Percentiles rank a stretch among this genome's conserved stretches.
Conservation (phyloP, 1,140 invertebrate species). For the Brachionus rotundiformis region DNA sequence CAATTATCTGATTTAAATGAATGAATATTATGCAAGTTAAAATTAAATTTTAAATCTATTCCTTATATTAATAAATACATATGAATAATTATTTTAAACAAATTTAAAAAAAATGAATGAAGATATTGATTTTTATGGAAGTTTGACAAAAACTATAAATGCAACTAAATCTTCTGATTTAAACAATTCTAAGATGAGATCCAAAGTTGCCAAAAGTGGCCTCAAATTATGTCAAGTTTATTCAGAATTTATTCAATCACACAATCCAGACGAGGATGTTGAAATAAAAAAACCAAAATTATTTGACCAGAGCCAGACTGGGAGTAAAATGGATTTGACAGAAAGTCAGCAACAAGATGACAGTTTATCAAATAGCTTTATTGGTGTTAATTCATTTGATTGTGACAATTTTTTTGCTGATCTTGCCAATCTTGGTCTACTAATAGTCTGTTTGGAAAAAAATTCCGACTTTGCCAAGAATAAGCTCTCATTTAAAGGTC, state of each 20-base stretch:
- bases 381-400: constrained; percentile 17
- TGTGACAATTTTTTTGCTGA: neutral
- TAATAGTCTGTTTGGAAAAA: neutral
- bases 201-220: neutral
- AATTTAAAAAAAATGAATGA: constrained; percentile 15
- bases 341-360: neutral
- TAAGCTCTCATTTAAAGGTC: constrained; percentile 38
- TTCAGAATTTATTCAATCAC: constrained; percentile 6
- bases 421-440: neutral
- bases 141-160: neutral
- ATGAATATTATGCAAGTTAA: neutral
- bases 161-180: neutral
- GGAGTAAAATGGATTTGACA: neutral
- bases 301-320: neutral
- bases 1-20: neutral
- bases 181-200: neutral
- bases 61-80: neutral
- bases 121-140: neutral
- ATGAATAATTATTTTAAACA: neutral
- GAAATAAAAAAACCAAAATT: constrained; percentile 30
- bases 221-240: neutral
- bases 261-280: neutral
- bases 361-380: neutral
- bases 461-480: constrained; percentile 27
- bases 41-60: neutral